Evolutionary conservation across 2,888 invertebrate genomes (phyloP), one percentile per base, ranked within the genome.

Genomic region (Vesta saturnalis): DNA sequence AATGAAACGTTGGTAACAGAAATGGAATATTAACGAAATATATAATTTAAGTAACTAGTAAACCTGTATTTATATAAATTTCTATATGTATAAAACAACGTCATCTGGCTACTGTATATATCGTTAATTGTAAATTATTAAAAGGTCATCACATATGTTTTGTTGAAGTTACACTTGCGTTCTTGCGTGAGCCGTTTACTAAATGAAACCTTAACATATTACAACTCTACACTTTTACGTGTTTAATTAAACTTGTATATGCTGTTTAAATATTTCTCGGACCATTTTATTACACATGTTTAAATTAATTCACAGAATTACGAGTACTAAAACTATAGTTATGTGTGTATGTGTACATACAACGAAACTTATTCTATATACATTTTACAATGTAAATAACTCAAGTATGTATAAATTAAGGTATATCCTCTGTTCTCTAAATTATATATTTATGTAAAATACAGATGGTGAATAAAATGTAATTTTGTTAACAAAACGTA

Each of bases 121-220:
- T 74, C 74, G 73, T 74, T 75, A 75, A 74, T 74, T 75, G 73
- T 73, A 73, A 75, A 74, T 75, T 74, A 75, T 72, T 75, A 75
- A 75, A 69, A 67, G 71, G 70, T 65, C 67, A 62, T 67, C 69
- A 65, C 69, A 72, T 72, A 69, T 71, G 71, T 71, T 67, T 67
- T 72, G 69, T 70, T 70, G 62, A 61, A 67, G 67, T 70, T 68
- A 68, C 71, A 72, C 71, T 67, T 70, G 67, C 70, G 68, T 72
- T 69, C 70, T 68, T 72, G 62, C 57, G 46, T 43, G 66, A 56
- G 49, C 58, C 62, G 58, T 67, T 62, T 67, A 62, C 62, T 58
- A 43, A 67, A 62, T 67, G 67, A 67, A 62, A 67, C 35, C 57
- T 67, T 67, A 67, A 67, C 67, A 58, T 55, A 60, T 60, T 60